Base-by-base conservation (phyloP, 35 echinoderm and acorn worm genomes). In the Holothuria glaberrima region DNA sequence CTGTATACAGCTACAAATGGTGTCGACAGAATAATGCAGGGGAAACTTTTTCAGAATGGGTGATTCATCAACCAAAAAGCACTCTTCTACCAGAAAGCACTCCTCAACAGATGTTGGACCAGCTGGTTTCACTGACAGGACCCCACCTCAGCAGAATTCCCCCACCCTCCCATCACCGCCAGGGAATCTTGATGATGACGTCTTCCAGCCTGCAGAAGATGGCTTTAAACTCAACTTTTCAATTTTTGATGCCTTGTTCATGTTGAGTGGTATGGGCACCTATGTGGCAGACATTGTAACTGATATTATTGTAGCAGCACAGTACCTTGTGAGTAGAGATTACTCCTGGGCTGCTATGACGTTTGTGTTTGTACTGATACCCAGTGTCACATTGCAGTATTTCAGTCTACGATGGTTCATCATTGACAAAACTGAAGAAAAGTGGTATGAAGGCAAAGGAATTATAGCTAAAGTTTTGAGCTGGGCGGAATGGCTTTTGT, bases 361-460 rank as follows among this genome's bases (percentile, higher is more conserved):
- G 9, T 93, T 99, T 85, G 82, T 81, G 45, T 99, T 99, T 72
- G 85, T 99, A 20, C 46, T 94, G 73, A 57, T 99, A 26, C 93
- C 97, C 16, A 95, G 93, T 28, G 61, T 99, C 12, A 94, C 91
- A 10, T 77, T 95, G n/a, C 97, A 99, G 79, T 91, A 91, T 44
- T 91, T 99, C 84, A 99, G 97, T 65, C 86, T 99, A 9, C 34
- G 97, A 34, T 99, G 97, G 97, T 95, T 93, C 70, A 80, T 95
- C 30, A 31, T 75, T 4, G 97, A 99, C 84, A 35, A 86, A 16
- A 86, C 89, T 6, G 73, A 94, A 48, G 86, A 87, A 60, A 19
- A 86, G 5, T 72, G 20, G 28, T 82, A 92, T 32, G 31, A 56
- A 20, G 38, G 33, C 19, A 87, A 80, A 45, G 60, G 75, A 12